Base-by-base conservation (phyloP, 2,888 invertebrate species). In the Myopa tessellatipennis region DNA sequence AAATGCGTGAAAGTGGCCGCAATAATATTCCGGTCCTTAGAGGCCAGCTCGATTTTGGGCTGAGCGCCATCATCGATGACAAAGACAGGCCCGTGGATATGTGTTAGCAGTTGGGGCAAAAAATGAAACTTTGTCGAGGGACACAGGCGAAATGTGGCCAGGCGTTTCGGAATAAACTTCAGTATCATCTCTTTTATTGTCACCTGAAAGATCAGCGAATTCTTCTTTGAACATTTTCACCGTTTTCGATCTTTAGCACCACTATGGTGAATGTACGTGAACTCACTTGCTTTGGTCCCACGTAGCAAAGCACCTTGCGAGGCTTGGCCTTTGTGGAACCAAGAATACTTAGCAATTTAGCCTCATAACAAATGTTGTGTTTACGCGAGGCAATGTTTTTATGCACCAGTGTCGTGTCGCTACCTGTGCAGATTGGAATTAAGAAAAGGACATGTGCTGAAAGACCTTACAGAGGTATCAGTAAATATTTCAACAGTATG, bases 1-100 rank as follows among this genome's bases (percentile, higher is more conserved):
- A 97, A 96, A 87, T 96, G 94, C 1, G 97, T 95, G 90, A 96
- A 98, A 36, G 97, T 96, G 79, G 98, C 97, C 5, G 96, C 97
- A 82, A 98, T 95, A 72, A 97, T 94, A 88, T 97, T 96, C 4
- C 97, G 92, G 88, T 97, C 96, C 81, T 94, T 93, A 4, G 96
- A 94, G 78, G 94, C 93, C 83, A 98, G 90, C 88, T 95, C 94
- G 80, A 98, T 92, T 84, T 94, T 93, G 0, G 96, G 95, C 87
- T 98, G 97, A 79, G 95, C 95, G 10, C 97, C 97, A 88, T 98
- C 98, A 85, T 97, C 97, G 82, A 98, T 94, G 7, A 93, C 92
- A 88, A 98, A 95, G 77, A 90, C 88, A 0, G 94, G 92, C 1
- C 93, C 92, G 79, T 90, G 91, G 1, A 91, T 87, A 6, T 90